These are phyloP conservation scores for Ips typographus DNA, from an alignment of 1,140 invertebrate genomes.

Conservation along the genomic window DNA sequence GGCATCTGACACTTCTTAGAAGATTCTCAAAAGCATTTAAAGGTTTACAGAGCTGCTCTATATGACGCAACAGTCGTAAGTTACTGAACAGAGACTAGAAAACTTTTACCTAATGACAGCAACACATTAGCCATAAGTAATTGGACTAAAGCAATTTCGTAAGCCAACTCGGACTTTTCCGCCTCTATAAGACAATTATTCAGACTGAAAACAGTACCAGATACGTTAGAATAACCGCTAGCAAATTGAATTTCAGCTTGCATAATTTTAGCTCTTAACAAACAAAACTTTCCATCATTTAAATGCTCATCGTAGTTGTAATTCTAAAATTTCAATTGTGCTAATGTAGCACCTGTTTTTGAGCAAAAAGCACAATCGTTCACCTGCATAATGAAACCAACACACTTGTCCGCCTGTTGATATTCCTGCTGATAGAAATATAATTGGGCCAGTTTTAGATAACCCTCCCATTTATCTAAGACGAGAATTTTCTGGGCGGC, in stretches of 20 bases:
- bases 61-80: not conserved
- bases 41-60: not conserved
- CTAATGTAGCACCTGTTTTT: not conserved
- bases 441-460: slow-evolving; percentile 65
- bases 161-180: slow-evolving; percentile 71
- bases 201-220: slow-evolving; percentile 62
- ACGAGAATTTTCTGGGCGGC: slow-evolving; percentile 72
- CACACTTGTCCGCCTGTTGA: slow-evolving; percentile 59
- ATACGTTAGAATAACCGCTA: slow-evolving; percentile 53
- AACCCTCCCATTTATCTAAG: slow-evolving; percentile 69
- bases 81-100: not conserved
- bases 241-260: slow-evolving; percentile 67
- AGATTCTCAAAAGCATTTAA: not conserved
- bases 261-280: slow-evolving; percentile 65
- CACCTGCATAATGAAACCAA: slow-evolving; percentile 56
- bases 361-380: slow-evolving; percentile 14
- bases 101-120: slow-evolving; percentile 58
- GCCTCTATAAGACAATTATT: slow-evolving; percentile 72
- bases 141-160: slow-evolving; percentile 71
- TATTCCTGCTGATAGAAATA: slow-evolving; percentile 69
- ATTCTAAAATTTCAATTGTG: slow-evolving; percentile 5
- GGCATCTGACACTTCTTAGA: no score
- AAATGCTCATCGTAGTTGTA: slow-evolving; percentile 31
- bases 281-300: slow-evolving; percentile 32
- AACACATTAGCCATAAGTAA: slow-evolving; percentile 76